These are phyloP conservation scores for Pachliopta kotzebuea DNA, from an alignment of 2,888 invertebrate species.

Conservation along the genomic window DNA sequence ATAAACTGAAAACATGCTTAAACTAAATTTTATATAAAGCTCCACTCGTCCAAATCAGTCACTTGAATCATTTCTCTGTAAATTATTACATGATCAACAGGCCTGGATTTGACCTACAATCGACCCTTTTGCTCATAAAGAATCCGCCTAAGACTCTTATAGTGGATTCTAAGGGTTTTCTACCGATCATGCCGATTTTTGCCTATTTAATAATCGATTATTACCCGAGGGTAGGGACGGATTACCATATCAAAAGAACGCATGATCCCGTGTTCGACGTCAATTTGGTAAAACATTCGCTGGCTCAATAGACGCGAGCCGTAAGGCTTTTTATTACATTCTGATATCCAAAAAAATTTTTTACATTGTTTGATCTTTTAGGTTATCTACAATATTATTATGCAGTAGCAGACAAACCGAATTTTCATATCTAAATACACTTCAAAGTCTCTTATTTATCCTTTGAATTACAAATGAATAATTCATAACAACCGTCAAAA, in stretches of 20 bases:
- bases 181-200: slow-evolving; percentile 61
- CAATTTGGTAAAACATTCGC: slow-evolving; percentile 68
- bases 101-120: slow-evolving; percentile 43
- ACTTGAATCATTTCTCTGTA: slow-evolving; percentile 33
- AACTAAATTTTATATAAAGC: slow-evolving; percentile 36
- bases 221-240: slow-evolving; percentile 58
- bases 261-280: slow-evolving; percentile 64
- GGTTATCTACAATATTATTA: neutral
- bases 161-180: slow-evolving; percentile 49
- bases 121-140: slow-evolving; percentile 56
- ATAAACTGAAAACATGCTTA: neutral
- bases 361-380: neutral
- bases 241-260: slow-evolving; percentile 78
- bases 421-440: neutral
- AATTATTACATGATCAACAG: slow-evolving; percentile 34
- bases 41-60: slow-evolving; percentile 32
- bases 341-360: slow-evolving; percentile 43
- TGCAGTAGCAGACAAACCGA: neutral
- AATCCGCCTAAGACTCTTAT: slow-evolving; percentile 57
- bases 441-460: too few species aligned
- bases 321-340: slow-evolving; percentile 42
- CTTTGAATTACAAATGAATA: too few species aligned
- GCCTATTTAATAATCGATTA: slow-evolving; percentile 76
- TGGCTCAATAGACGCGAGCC: slow-evolving; percentile 48
- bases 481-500: too few species aligned